phyloP scores from a whole-genome alignment of 2,797 vertebrate species.

The Neopelma chrysocephalum region DNA sequence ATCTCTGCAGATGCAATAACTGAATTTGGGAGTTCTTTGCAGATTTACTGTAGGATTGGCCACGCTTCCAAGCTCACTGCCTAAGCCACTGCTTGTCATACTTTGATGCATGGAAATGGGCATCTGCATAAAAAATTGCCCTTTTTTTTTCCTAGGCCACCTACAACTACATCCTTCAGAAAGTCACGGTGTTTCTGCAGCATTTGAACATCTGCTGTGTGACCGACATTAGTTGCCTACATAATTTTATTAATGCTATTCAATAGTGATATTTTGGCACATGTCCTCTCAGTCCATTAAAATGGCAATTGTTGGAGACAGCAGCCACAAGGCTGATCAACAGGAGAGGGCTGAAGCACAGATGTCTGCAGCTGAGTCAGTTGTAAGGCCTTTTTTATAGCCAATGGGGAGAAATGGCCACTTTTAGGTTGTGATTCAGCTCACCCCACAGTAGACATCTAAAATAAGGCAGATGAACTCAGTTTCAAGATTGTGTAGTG shows the following conservation, averaged over 20 bases:
- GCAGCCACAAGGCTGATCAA: not conserved
- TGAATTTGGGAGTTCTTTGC: not conserved
- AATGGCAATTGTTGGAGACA: not conserved
- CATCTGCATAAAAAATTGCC: not conserved
- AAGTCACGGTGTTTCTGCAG: not conserved
- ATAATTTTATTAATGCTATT: not conserved
- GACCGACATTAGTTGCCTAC: not conserved
- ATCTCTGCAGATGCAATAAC: not conserved
- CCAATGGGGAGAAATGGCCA: not conserved
- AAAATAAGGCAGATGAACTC: not conserved
- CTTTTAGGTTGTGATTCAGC: not conserved
- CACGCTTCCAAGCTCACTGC: not conserved
- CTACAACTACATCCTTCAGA: not conserved
- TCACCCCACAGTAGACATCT: not conserved
- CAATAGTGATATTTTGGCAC: not conserved
- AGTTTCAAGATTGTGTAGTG: not conserved
- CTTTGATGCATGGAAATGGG: not conserved
- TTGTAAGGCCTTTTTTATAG: not conserved
- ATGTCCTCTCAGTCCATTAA: not conserved
- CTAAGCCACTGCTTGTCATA: not conserved
- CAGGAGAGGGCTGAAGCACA: not conserved
- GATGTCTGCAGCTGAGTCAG: not conserved
- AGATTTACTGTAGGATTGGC: not conserved
- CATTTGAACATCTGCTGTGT: not conserved
- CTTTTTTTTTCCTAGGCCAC: not conserved